These are phyloP conservation scores for Centropus unirufus DNA, from an alignment of 2,113 vertebrate genomes.

Conservation along the genomic window DNA sequence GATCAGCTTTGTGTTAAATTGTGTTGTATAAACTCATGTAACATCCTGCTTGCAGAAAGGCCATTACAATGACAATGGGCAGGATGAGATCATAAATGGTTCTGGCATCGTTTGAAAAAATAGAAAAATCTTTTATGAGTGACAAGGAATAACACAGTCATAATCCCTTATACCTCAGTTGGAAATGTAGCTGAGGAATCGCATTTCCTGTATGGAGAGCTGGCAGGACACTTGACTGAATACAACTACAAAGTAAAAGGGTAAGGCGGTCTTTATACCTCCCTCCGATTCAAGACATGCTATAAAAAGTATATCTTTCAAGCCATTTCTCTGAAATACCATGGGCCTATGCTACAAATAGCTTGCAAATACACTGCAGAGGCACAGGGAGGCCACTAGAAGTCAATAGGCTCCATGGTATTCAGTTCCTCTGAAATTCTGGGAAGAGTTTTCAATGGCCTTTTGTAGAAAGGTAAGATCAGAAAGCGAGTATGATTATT, in stretches of 20 bases:
- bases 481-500: background rate
- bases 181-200: background rate
- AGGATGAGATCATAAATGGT: background rate
- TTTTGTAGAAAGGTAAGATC: background rate
- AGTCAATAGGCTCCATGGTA: background rate
- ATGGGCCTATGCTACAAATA: background rate
- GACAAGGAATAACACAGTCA: background rate
- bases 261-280: background rate
- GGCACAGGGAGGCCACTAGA: background rate
- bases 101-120: background rate
- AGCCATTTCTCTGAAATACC: background rate
- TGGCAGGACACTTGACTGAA: background rate
- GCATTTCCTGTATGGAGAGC: background rate
- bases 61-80: background rate
- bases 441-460: background rate
- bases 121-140: background rate
- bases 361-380: background rate
- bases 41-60: background rate
- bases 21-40: background rate
- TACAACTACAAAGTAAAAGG: background rate
- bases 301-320: background rate
- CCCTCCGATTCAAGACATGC: background rate
- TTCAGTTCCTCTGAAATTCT: background rate
- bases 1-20: background rate
- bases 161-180: background rate